Conservation (phyloP, 2,888 invertebrate genomes). For the Epistrophella euchroma region DNA sequence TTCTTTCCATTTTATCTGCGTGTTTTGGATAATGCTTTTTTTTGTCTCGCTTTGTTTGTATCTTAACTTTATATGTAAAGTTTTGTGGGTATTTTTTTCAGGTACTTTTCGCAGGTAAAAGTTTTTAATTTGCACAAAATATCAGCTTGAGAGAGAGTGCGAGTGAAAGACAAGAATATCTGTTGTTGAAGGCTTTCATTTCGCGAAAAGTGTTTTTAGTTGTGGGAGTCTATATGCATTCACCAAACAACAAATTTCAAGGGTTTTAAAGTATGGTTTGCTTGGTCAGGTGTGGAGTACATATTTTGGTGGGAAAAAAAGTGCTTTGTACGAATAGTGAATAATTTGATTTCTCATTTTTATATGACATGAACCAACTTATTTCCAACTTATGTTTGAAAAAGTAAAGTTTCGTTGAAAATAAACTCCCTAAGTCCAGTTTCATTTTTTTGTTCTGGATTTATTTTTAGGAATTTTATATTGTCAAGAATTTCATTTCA, state of each 20-base stretch:
- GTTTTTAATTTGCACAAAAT: slow-evolving; percentile 65
- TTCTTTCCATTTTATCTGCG: slow-evolving; percentile 50
- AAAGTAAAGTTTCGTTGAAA: no score
- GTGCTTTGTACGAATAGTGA: not conserved
- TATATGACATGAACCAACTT: no score
- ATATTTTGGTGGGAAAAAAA: not conserved
- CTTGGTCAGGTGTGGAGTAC: slow-evolving; percentile 13
- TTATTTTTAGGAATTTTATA: no score
- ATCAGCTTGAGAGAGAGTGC: not conserved
- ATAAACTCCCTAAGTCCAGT: no score
- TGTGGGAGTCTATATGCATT: not conserved
- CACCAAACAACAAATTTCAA: not conserved
- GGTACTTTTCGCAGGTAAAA: slow-evolving; percentile 30
- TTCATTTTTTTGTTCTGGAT: no score
- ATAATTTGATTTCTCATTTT: not conserved
- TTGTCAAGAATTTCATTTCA: no score
- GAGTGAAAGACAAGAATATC: slow-evolving; percentile 32
- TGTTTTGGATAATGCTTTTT: slow-evolving; percentile 1
- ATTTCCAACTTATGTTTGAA: no score
- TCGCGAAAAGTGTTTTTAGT: slow-evolving; percentile 12
- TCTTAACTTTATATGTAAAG: slow-evolving; percentile 40
- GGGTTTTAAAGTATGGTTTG: slow-evolving; percentile 2
- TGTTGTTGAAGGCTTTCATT: slow-evolving; percentile 39
- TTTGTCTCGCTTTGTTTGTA: slow-evolving; percentile 2
- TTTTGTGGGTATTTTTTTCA: not conserved